Evolutionary conservation across 1,140 invertebrate species (phyloP).

Genomic region (Pemphigus obesinymphae): DNA sequence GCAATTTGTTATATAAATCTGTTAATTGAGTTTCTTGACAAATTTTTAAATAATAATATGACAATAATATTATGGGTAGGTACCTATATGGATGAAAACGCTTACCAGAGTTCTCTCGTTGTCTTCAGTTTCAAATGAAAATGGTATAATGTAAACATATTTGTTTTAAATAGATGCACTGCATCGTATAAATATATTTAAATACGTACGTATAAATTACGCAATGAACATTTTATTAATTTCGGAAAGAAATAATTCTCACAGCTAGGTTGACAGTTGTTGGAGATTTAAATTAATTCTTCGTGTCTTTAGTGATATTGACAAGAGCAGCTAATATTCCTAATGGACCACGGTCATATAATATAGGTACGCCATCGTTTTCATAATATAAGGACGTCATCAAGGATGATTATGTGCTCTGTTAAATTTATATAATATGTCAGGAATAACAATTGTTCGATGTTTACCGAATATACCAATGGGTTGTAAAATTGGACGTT

Average conservation of each 20-base stretch:
- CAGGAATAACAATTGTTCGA: background rate
- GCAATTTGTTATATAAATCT: too few relatives aligned
- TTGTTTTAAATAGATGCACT: too few relatives aligned
- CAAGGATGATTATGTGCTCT: background rate
- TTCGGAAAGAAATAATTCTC: background rate
- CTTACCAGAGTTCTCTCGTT: too few relatives aligned
- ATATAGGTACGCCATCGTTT: background rate
- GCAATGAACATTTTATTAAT: background rate
- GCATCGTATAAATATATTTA: too few relatives aligned
- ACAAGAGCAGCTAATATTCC: background rate
- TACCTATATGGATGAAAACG: too few relatives aligned
- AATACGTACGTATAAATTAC: background rate
- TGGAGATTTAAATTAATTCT: background rate
- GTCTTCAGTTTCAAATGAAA: too few relatives aligned
- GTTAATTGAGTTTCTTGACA: too few relatives aligned
- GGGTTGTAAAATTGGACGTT: background rate
- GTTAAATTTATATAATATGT: background rate
- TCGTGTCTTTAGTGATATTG: background rate
- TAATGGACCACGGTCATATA: background rate
- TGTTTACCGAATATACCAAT: background rate
- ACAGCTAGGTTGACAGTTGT: background rate
- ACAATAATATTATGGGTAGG: too few relatives aligned
- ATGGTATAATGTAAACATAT: too few relatives aligned
- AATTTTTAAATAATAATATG: too few relatives aligned
- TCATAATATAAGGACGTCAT: background rate